Conservation (phyloP, 2,888 invertebrate genomes). For the Holacanthella duospinosa region DNA sequence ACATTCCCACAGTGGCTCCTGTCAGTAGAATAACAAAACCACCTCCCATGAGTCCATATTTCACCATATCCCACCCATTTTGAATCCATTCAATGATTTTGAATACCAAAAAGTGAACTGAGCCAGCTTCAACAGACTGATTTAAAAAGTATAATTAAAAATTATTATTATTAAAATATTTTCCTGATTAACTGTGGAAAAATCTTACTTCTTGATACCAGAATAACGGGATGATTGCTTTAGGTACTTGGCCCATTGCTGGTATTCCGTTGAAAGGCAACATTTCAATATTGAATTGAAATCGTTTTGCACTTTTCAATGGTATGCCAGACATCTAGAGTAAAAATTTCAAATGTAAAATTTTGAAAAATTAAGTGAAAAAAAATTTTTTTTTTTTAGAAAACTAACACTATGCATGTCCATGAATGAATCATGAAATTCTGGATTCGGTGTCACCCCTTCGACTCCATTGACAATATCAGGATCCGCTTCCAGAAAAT, state of each 20-base stretch:
- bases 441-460: conserved; percentile 25
- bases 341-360: neutral
- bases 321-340: conserved; percentile 31
- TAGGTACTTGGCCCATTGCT: conserved; percentile 21
- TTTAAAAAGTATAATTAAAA: neutral
- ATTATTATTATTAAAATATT: neutral
- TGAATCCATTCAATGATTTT: conserved; percentile 15
- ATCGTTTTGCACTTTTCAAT: conserved; percentile 24
- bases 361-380: conserved; percentile 3
- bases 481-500: conserved; percentile 30
- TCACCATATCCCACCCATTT: conserved; percentile 14
- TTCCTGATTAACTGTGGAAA: neutral
- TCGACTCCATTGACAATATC: conserved; percentile 23
- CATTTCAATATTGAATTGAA: conserved; percentile 30
- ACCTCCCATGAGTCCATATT: conserved; percentile 15
- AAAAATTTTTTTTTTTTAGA: neutral
- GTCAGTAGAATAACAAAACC: conserved; percentile 13
- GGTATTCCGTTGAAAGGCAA: conserved; percentile 25
- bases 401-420: conserved; percentile 28
- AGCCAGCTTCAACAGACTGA: conserved; percentile 16
- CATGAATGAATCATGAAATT: conserved; percentile 27
- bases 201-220: conserved; percentile 34
- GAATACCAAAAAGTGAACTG: conserved; percentile 13
- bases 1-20: conserved; percentile 14
- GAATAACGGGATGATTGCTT: conserved; percentile 28